Percentiles rank a stretch among this genome's conserved stretches.
These are phyloP conservation scores for Emmelina monodactyla DNA, from an alignment of 2,888 invertebrate genomes.

Conservation along the genomic window DNA sequence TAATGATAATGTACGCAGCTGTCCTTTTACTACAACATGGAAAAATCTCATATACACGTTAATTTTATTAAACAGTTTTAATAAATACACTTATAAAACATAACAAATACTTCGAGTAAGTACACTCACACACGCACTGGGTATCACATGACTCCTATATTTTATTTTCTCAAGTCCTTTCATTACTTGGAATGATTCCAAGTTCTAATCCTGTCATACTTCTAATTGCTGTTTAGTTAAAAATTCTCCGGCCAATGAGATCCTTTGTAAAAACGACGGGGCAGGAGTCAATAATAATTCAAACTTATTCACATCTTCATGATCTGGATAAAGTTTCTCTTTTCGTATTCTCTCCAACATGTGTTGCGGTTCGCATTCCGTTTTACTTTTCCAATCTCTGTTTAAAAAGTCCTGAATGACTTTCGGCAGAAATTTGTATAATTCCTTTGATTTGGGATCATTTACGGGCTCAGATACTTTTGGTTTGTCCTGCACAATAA, in stretches of 20 bases:
- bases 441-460: conserved; percentile 41
- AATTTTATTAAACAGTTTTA: too few species aligned
- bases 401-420: conserved; percentile 66
- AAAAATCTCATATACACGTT: too few species aligned
- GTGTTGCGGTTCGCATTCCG: conserved; percentile 74
- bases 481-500: conserved; percentile 31
- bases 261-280: conserved; percentile 79
- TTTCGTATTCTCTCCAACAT: conserved; percentile 75
- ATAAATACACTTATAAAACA: too few species aligned
- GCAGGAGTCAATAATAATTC: conserved; percentile 79
- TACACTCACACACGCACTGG: too few species aligned
- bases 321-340: conserved; percentile 66
- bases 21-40: too few species aligned
- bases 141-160: too few species aligned
- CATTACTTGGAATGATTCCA: too few species aligned
- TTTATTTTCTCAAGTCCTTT: too few species aligned
- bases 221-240: conserved; percentile 47
- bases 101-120: too few species aligned
- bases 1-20: too few species aligned
- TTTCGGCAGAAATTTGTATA: conserved; percentile 57
- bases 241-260: conserved; percentile 84
- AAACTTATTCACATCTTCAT: conserved; percentile 68
- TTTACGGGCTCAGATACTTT: conserved; percentile 26
- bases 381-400: conserved; percentile 53
- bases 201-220: too few species aligned